Evolutionary conservation across 1,140 invertebrate genomes (phyloP).

Genomic region (Pseudobourletiella spinata): DNA sequence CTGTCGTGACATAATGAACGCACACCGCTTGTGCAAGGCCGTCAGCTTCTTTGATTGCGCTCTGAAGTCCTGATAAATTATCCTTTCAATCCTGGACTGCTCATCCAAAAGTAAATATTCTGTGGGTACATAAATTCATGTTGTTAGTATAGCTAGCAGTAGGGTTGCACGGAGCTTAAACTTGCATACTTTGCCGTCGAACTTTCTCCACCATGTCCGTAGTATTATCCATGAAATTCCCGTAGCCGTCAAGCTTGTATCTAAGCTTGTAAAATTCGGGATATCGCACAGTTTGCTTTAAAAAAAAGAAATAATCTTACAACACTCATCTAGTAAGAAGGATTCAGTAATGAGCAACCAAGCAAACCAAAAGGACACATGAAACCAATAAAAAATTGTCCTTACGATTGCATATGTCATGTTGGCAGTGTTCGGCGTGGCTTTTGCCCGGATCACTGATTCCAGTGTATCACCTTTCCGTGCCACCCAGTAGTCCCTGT

Average conservation of each 20-base stretch:
- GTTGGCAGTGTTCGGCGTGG: conserved; percentile 16
- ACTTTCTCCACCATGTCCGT: conserved; percentile 28
- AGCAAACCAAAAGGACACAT: too few species aligned
- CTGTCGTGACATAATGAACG: conserved; percentile 34
- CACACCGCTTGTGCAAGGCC: conserved; percentile 27
- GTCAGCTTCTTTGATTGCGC: conserved; percentile 16
- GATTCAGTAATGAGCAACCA: too few species aligned
- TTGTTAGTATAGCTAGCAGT: background rate
- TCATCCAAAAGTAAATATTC: conserved; percentile 32
- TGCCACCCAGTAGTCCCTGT: conserved; percentile 58
- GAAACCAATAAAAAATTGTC: too few species aligned
- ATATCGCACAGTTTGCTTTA: conserved; percentile 13
- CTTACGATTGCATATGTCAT: too few species aligned
- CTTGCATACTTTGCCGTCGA: conserved; percentile 22
- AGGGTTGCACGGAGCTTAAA: background rate
- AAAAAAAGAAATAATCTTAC: too few species aligned
- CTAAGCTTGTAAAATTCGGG: conserved; percentile 27
- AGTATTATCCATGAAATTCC: conserved; percentile 16
- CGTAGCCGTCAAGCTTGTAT: conserved; percentile 16
- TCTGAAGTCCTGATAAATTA: conserved; percentile 33
- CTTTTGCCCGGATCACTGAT: conserved; percentile 53
- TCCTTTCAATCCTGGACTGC: conserved; percentile 27
- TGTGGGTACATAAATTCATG: conserved; percentile 2
- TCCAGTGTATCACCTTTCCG: conserved; percentile 56
- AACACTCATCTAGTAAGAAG: too few species aligned